phyloP scores from a whole-genome alignment of 1,140 invertebrate genomes.

The Drosophila gunungcola region DNA sequence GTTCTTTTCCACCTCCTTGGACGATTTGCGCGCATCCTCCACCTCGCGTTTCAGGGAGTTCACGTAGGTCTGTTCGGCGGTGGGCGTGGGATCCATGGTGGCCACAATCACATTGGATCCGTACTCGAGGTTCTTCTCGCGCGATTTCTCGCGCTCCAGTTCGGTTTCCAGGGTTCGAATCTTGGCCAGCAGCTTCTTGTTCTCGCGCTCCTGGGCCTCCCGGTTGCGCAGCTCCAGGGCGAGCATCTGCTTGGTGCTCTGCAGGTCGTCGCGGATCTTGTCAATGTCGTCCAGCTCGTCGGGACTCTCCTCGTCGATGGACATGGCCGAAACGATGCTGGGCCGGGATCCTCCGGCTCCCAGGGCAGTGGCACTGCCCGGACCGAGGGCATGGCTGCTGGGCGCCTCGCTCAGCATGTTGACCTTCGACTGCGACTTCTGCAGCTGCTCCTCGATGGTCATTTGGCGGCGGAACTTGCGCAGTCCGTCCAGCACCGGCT shows the following conservation, averaged over 20 bases:
- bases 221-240: slow-evolving; percentile 94
- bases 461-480: slow-evolving; percentile 94
- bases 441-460: slow-evolving; percentile 94
- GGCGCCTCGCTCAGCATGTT: slow-evolving; percentile 79
- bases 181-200: slow-evolving; percentile 91
- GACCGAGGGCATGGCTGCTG: slow-evolving; percentile 84
- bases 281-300: slow-evolving; percentile 96
- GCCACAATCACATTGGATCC: slow-evolving; percentile 79
- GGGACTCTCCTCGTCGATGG: slow-evolving; percentile 87
- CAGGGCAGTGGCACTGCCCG: slow-evolving; percentile 38
- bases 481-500: slow-evolving; percentile 92
- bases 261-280: slow-evolving; percentile 94
- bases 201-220: slow-evolving; percentile 93
- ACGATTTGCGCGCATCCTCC: slow-evolving; percentile 90
- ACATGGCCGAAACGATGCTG: slow-evolving; percentile 71
- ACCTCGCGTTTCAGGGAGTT: slow-evolving; percentile 90
- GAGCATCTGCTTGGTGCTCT: slow-evolving; percentile 95
- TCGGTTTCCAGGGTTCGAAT: slow-evolving; percentile 92
- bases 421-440: slow-evolving; percentile 90
- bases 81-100: slow-evolving; percentile 80
- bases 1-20: slow-evolving; percentile 92
- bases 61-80: slow-evolving; percentile 86
- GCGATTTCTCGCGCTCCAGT: slow-evolving; percentile 88
- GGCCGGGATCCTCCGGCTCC: slow-evolving; percentile 85
- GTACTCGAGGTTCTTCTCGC: slow-evolving; percentile 88